Evolutionary conservation across 1,140 invertebrate genomes (phyloP).

Genomic region (Drosophila teissieri): DNA sequence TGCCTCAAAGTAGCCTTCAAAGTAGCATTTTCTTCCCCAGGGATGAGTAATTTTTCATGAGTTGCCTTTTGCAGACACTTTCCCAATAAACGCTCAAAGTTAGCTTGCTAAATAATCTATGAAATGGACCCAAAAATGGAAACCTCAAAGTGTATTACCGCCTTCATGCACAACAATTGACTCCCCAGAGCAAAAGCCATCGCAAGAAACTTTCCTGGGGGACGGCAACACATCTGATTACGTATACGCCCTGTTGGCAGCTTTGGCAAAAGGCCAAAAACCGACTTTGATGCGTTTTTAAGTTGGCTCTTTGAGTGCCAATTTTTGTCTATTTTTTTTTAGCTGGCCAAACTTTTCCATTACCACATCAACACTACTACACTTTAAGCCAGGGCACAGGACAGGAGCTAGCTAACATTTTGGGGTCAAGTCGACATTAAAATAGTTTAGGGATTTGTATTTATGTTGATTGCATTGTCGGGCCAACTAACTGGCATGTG

Average conservation of each 20-base stretch:
- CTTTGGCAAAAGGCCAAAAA: constrained; percentile 66
- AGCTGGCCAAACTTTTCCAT: constrained; percentile 67
- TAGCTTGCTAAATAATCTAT: constrained; percentile 14
- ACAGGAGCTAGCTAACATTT: constrained; percentile 29
- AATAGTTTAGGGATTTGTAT: constrained; percentile 83
- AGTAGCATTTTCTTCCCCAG: neutral
- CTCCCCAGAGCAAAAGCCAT: constrained; percentile 29
- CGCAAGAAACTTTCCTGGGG: constrained; percentile 37
- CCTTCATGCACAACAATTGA: constrained; percentile 25
- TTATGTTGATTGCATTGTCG: constrained; percentile 82
- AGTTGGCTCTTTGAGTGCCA: constrained; percentile 52
- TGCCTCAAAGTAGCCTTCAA: neutral
- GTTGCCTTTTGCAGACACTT: constrained; percentile 9
- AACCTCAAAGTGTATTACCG: constrained; percentile 12
- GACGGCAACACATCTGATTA: constrained; percentile 46
- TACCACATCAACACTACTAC: constrained; percentile 51
- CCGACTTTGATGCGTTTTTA: constrained; percentile 71
- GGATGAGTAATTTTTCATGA: constrained; percentile 5
- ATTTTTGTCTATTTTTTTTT: constrained; percentile 15
- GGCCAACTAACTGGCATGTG: constrained; percentile 58
- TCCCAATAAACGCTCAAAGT: constrained; percentile 25
- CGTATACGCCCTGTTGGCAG: constrained; percentile 65
- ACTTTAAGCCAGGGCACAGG: constrained; percentile 14
- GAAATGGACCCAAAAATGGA: constrained; percentile 10
- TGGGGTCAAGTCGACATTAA: constrained; percentile 72